Base-by-base conservation (phyloP, 2,797 vertebrate genomes). In the Lagodon rhomboides region DNA sequence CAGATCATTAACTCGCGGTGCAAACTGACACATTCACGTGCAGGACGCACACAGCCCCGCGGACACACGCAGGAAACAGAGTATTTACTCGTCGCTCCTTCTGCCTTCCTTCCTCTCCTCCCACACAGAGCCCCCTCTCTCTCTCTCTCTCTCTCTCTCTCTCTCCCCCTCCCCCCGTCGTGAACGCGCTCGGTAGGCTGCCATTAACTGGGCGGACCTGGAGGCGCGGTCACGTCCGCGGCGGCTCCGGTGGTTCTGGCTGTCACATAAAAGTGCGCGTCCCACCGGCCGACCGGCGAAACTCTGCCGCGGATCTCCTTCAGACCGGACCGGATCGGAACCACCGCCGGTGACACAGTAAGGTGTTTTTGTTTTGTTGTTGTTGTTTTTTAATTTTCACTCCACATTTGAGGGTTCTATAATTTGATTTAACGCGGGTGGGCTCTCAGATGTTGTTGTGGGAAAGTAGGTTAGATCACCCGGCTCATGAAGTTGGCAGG, bases 151-250 rank as follows among this genome's bases (percentile, higher is more conserved):
- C 27, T 27, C 27, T 27, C 27, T 27, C 27, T 27, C 27, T 27
- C 27, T 27, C 27, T 27, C 27, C 4, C 27, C 4, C 27, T 27
- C 27, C 38, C 44, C 51, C 62, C 15, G n/a, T 18, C 76, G 77
- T 74, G 90, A 76, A 76, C 86, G 89, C 89, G 90, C 89, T 1
- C 75, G 0, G 77, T 12, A 30, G 73, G 79, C 71, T 75, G 87
- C 41, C 84, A 90, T 93, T 90, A 90, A 76, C 85, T 77, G 91
- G 93, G 92, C 85, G 88, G 92, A 25, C 72, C 55, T n/a, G 38
- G 1, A 75, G 58, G 86, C 87, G 87, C 87, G 85, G 30, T 84
- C 89, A 70, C 89, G 91, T 66, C 62, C 69, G 5, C 68, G 18
- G 74, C 10, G 22, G 64, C 73, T 84, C 64, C 27, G 49, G 54